Conservation (phyloP, 2,888 invertebrate genomes). For the Diarsia dahlii region DNA sequence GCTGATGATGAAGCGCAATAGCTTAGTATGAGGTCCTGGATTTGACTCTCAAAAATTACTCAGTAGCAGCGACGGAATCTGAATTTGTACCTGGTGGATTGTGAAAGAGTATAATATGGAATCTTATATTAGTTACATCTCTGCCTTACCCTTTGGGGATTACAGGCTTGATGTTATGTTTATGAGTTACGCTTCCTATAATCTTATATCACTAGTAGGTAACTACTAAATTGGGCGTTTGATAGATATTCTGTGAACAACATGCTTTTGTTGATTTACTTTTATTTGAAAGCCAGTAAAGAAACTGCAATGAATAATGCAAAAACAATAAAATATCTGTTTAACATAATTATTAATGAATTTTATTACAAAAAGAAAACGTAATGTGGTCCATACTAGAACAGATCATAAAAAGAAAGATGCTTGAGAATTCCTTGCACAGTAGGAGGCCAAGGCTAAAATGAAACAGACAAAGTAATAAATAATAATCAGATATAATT, state of each 20-base stretch:
- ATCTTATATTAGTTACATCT: too few relatives aligned
- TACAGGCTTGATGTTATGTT: neutral
- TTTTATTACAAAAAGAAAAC: neutral
- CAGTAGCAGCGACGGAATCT: neutral
- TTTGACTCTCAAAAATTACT: too few relatives aligned
- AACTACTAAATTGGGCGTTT: neutral
- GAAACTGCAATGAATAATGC: slow-evolving; percentile 2
- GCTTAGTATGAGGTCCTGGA: too few relatives aligned
- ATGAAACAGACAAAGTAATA: slow-evolving; percentile 26
- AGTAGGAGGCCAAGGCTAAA: slow-evolving; percentile 1
- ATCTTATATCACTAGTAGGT: neutral
- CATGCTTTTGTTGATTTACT: neutral
- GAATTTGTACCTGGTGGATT: neutral
- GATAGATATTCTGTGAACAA: neutral
- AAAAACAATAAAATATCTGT: slow-evolving; percentile 5
- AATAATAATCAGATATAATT: slow-evolving; percentile 33
- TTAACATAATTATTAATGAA: slow-evolving; percentile 36
- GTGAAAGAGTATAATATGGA: too few relatives aligned
- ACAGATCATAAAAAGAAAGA: slow-evolving; percentile 22
- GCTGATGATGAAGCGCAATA: too few relatives aligned
- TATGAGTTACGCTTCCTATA: neutral
- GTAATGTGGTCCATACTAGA: slow-evolving; percentile 9
- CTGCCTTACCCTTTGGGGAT: neutral
- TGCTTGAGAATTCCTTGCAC: slow-evolving; percentile 1
- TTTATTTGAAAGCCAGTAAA: neutral